These are phyloP conservation scores for Seriola quinqueradiata DNA, from an alignment of 2,113 vertebrate genomes.

Conservation along the genomic window DNA sequence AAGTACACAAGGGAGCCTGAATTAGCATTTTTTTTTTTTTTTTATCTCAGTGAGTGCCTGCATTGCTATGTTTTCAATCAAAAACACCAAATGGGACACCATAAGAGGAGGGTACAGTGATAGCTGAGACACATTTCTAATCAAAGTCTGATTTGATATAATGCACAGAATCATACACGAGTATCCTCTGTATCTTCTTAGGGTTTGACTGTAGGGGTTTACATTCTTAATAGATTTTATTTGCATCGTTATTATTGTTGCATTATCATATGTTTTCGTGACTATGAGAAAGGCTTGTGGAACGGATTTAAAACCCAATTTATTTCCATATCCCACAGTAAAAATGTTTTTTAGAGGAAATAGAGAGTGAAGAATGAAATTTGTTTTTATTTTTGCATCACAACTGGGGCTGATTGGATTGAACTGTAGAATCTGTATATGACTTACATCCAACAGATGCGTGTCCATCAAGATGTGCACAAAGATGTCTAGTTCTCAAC, in stretches of 20 bases:
- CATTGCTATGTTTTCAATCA: conserved; percentile 17
- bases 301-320: too few species aligned
- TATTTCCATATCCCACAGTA: too few species aligned
- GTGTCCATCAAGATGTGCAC: too few species aligned
- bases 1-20: conserved; percentile 19
- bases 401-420: too few species aligned
- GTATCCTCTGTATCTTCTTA: neutral
- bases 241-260: neutral
- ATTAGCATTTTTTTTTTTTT: conserved; percentile 33
- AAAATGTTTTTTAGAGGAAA: too few species aligned
- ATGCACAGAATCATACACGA: neutral
- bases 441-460: too few species aligned
- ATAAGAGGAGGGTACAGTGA: neutral
- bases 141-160: neutral
- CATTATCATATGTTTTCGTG: neutral
- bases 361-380: too few species aligned
- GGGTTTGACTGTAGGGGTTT: neutral
- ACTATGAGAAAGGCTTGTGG: too few species aligned
- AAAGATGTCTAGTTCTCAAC: too few species aligned
- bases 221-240: neutral
- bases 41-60: neutral
- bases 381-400: too few species aligned
- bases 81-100: conserved; percentile 8
- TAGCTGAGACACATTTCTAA: neutral
- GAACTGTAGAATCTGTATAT: too few species aligned